These are phyloP conservation scores for Pteropus alecto DNA, from an alignment of 2,113 vertebrate species.

Conservation along the genomic window DNA sequence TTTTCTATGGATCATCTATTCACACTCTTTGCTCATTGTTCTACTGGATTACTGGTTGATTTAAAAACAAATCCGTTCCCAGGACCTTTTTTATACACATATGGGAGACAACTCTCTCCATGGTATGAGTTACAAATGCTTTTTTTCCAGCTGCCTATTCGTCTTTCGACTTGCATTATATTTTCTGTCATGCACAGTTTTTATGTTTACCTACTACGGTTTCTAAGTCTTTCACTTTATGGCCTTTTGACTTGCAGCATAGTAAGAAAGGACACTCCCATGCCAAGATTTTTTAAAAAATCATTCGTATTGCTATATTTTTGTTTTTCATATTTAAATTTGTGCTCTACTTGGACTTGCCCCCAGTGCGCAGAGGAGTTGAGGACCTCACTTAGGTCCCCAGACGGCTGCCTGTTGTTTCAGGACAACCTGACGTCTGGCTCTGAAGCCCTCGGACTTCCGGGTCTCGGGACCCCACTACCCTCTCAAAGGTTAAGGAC, in stretches of 20 bases:
- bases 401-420: not conserved
- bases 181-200: not conserved
- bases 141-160: not conserved
- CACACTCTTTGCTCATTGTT: not conserved
- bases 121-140: rapidly evolving
- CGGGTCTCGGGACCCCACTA: not conserved
- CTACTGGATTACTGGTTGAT: not conserved
- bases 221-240: not conserved
- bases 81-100: not conserved
- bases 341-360: not conserved
- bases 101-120: not conserved
- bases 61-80: not conserved
- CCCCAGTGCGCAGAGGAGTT: rapidly evolving
- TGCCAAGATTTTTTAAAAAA: not conserved
- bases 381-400: not conserved
- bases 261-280: not conserved
- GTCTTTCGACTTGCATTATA: not conserved
- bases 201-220: too few species aligned
- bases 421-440: not conserved
- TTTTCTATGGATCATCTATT: not conserved
- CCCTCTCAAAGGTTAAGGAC: not conserved
- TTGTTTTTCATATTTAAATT: not conserved
- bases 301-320: not conserved
- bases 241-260: not conserved
- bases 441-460: not conserved